These are phyloP conservation scores for Sciurus niger DNA, from an alignment of 2,113 vertebrate species.

Conservation along the genomic window DNA sequence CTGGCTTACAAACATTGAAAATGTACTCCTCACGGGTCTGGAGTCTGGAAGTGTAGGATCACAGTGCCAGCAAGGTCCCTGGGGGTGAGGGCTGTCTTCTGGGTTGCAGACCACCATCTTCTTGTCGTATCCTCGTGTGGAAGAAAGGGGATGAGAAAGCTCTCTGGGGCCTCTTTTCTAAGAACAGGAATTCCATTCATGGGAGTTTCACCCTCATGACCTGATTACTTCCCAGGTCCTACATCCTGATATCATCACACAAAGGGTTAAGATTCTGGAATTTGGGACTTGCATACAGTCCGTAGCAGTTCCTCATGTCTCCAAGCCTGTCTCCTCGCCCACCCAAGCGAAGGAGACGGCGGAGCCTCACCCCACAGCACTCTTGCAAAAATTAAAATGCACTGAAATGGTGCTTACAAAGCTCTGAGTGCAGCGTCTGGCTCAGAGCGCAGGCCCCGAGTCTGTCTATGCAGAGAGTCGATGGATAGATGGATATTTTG, in stretches of 20 bases:
- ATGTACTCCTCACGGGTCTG: neutral
- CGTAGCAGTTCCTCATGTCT: neutral
- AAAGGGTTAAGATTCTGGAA: neutral
- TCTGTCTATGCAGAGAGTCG: rapidly evolving
- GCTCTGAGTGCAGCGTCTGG: no score
- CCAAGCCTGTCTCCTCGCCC: neutral
- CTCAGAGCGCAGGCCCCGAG: neutral
- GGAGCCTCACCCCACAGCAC: neutral
- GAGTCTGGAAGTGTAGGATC: neutral
- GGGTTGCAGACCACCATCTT: neutral
- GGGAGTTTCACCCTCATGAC: neutral
- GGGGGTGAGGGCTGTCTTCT: rapidly evolving
- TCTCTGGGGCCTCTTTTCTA: neutral
- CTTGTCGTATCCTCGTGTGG: neutral
- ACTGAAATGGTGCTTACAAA: neutral
- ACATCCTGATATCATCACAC: neutral
- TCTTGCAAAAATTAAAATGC: neutral
- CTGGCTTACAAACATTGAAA: neutral
- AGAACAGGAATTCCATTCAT: neutral
- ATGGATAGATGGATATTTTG: neutral
- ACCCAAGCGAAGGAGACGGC: neutral
- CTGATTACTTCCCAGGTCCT: neutral
- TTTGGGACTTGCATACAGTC: neutral
- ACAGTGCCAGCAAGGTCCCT: neutral
- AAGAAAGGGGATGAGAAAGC: rapidly evolving